Evolutionary conservation across 2,113 vertebrate genomes (phyloP).

Genomic region (Crotalus horridus): DNA sequence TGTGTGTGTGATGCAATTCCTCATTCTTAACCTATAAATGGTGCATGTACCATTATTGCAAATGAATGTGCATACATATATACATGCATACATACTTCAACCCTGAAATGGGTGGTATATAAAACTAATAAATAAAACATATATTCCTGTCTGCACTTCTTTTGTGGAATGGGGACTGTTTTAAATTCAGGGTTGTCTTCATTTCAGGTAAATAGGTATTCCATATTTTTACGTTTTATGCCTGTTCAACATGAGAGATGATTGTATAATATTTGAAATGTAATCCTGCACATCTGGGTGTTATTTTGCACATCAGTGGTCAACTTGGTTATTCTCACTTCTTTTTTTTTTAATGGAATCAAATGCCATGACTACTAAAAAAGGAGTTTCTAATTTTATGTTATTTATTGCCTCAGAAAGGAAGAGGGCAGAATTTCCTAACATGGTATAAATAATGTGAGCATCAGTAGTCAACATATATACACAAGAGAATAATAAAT

Average conservation of each 20-base stretch:
- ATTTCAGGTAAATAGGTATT: background rate
- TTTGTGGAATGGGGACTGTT: background rate
- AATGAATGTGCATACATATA: background rate
- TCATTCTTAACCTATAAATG: background rate
- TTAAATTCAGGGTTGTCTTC: background rate
- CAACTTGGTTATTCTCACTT: conserved; percentile 74
- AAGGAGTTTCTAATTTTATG: conserved; percentile 70
- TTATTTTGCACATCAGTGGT: conserved; percentile 67
- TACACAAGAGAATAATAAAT: conserved; percentile 24
- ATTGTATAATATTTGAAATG: conserved; percentile 50
- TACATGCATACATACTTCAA: background rate
- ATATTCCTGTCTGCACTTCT: background rate
- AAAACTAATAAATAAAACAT: background rate
- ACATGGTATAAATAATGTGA: conserved; percentile 61
- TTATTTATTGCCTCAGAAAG: conserved; percentile 66
- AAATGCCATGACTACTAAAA: conserved; percentile 67
- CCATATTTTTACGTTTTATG: conserved; percentile 23
- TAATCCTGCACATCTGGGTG: conserved; percentile 63
- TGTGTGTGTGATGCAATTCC: background rate
- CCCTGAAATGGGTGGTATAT: background rate
- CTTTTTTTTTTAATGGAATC: conserved; percentile 75
- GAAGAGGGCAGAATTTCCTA: conserved; percentile 67
- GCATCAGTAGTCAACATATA: conserved; percentile 49
- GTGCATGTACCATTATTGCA: background rate
- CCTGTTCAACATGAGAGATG: conserved; percentile 56